These are phyloP conservation scores for Gasterosteus nipponicus DNA, from an alignment of 2,113 vertebrate species.

Conservation along the genomic window DNA sequence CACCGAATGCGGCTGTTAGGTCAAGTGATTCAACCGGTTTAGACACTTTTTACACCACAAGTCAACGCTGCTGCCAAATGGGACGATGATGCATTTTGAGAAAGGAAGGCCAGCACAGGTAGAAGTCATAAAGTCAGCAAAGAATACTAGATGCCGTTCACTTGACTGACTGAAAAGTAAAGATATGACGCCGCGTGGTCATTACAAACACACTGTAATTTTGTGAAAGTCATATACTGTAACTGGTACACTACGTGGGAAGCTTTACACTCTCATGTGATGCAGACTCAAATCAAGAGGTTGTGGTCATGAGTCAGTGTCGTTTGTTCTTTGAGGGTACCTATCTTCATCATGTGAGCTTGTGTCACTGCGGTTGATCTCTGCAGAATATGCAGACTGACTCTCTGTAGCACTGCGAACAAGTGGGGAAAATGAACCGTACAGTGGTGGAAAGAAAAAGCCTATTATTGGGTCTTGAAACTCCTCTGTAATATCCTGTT, in stretches of 20 bases:
- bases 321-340: conserved; percentile 58
- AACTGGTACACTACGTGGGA: conserved; percentile 39
- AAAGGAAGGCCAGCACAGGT: not conserved
- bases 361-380: conserved; percentile 54
- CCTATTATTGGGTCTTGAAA: conserved; percentile 47
- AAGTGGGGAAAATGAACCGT: conserved; percentile 29
- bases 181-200: not conserved
- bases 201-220: conserved; percentile 20
- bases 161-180: not conserved
- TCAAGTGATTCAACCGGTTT: too few relatives aligned
- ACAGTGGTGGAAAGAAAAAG: conserved; percentile 45
- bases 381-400: conserved; percentile 19
- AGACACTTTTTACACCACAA: too few relatives aligned
- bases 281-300: conserved; percentile 45
- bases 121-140: not conserved
- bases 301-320: conserved; percentile 70
- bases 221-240: conserved; percentile 25
- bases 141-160: not conserved
- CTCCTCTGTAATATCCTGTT: conserved; percentile 63
- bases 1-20: too few relatives aligned
- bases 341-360: conserved; percentile 62
- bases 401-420: conserved; percentile 34
- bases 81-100: not conserved
- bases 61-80: not conserved
- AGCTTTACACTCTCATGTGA: conserved; percentile 31